A percentile compares a stretch with the other conserved stretches of the same genome.
phyloP scores from a whole-genome alignment of 2,113 vertebrate species.

The Ceuthmochares aereus region DNA sequence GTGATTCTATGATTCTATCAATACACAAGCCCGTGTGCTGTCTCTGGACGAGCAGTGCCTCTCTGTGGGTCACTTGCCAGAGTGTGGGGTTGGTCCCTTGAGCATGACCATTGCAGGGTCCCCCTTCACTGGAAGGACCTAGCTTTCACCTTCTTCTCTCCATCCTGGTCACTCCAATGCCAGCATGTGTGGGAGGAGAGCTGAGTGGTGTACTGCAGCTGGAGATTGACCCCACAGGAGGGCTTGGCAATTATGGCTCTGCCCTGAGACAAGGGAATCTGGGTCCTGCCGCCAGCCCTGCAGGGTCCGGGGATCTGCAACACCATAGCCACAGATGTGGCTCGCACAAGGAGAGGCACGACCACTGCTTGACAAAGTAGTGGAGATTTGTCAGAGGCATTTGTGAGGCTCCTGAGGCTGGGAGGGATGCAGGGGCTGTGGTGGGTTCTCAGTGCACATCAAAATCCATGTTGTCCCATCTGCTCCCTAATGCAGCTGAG shows the following conservation, averaged over 20 bases:
- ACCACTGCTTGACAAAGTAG: background rate
- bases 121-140: accelerated
- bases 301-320: background rate
- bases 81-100: background rate
- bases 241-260: background rate
- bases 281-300: background rate
- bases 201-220: background rate
- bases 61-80: accelerated
- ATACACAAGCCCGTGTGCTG: accelerated
- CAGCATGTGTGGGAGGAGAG: background rate
- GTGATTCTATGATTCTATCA: no score
- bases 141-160: background rate
- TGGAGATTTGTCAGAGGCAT: background rate
- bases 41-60: accelerated
- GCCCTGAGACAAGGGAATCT: background rate
- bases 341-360: accelerated
- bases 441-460: background rate
- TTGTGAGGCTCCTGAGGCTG: background rate
- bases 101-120: accelerated
- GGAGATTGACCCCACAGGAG: background rate
- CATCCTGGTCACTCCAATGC: background rate
- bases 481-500: background rate
- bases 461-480: background rate
- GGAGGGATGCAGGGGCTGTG: accelerated
- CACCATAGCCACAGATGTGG: background rate